These are phyloP conservation scores for Eupsilia transversa DNA, from an alignment of 2,888 invertebrate species.

Conservation along the genomic window DNA sequence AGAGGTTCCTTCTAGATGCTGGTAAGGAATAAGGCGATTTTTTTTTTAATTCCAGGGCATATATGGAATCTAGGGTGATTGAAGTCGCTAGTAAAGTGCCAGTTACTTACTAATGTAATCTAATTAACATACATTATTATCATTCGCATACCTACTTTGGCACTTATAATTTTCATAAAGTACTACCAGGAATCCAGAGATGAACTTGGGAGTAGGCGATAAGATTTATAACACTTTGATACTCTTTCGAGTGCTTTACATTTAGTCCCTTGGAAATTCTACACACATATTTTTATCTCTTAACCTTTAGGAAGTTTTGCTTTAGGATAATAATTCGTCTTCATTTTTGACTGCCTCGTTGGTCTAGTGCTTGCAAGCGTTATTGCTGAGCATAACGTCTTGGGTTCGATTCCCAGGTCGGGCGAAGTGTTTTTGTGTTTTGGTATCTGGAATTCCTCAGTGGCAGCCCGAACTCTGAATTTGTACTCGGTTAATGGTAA, in stretches of 20 bases:
- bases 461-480: too few relatives aligned
- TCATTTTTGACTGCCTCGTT: not conserved
- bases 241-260: not conserved
- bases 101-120: too few relatives aligned
- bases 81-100: not conserved
- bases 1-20: not conserved
- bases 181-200: not conserved
- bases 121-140: not conserved
- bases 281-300: not conserved
- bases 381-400: too few relatives aligned
- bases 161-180: slow-evolving; percentile 2
- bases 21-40: not conserved
- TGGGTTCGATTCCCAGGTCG: too few relatives aligned
- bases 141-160: not conserved
- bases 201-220: not conserved
- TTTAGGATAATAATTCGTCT: not conserved
- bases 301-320: not conserved
- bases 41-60: not conserved
- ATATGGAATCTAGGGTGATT: not conserved
- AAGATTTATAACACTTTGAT: slow-evolving; percentile 21
- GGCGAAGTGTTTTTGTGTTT: too few relatives aligned
- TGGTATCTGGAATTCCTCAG: too few relatives aligned
- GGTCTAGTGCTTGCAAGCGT: too few relatives aligned
- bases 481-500: too few relatives aligned
- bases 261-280: slow-evolving; percentile 16